phyloP scores from a whole-genome alignment of 2,797 vertebrate species.

The Anableps anableps region DNA sequence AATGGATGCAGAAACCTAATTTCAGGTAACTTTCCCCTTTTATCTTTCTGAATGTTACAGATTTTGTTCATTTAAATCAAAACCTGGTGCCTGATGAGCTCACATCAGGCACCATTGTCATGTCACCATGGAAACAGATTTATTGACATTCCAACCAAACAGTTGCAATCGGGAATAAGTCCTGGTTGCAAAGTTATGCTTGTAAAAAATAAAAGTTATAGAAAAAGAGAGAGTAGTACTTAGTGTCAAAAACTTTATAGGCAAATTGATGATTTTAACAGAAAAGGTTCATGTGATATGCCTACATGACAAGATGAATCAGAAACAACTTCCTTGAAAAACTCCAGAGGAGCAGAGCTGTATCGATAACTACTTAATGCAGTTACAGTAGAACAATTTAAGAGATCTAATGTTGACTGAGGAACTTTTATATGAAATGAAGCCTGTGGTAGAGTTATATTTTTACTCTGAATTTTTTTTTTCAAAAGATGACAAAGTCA shows the following conservation, averaged over 20 bases:
- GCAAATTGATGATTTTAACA: background rate
- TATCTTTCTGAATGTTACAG: too few species aligned
- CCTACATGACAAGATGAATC: background rate
- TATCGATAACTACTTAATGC: background rate
- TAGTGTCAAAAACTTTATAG: background rate
- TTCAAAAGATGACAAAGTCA: background rate
- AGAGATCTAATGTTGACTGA: background rate
- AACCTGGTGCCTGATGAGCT: too few species aligned
- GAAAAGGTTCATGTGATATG: background rate
- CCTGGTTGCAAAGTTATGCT: background rate
- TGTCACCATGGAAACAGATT: background rate
- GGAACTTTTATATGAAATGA: too few species aligned
- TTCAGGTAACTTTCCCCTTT: too few species aligned
- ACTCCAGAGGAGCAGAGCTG: background rate
- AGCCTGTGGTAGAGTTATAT: background rate
- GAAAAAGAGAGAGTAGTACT: background rate
- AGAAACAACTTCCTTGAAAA: background rate
- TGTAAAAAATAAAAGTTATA: background rate
- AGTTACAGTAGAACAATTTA: background rate
- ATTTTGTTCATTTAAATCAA: too few species aligned
- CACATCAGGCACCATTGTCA: too few species aligned
- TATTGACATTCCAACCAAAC: background rate
- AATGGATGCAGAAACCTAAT: too few species aligned
- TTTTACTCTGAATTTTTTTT: background rate
- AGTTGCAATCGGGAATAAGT: background rate